phyloP scores from a whole-genome alignment of 2,113 vertebrate genomes.

The Drymodes brunneopygia region DNA sequence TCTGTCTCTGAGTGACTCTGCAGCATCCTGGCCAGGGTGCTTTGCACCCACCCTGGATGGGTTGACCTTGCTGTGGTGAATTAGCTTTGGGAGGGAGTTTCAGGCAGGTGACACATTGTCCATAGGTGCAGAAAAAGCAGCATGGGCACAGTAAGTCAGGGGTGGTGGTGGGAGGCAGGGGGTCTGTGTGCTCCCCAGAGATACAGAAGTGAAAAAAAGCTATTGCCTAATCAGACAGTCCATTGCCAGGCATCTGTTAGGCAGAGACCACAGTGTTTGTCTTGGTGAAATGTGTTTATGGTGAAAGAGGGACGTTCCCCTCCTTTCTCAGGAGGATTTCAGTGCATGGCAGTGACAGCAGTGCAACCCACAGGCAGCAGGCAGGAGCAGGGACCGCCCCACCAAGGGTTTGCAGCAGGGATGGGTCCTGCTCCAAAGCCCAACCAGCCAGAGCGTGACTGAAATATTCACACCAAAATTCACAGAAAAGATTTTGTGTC shows the following conservation, averaged over 20 bases:
- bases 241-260: background rate
- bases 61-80: background rate
- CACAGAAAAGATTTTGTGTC: background rate
- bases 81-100: background rate
- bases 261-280: background rate
- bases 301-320: background rate
- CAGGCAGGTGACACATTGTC: background rate
- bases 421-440: background rate
- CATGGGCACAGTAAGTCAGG: rapidly evolving
- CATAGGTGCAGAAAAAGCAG: background rate
- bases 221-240: background rate
- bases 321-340: background rate
- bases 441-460: background rate
- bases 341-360: background rate
- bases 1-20: background rate
- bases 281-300: background rate
- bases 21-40: background rate
- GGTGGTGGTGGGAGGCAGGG: rapidly evolving
- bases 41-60: background rate
- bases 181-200: background rate
- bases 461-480: background rate
- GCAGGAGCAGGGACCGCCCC: rapidly evolving
- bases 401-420: background rate
- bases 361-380: background rate
- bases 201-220: background rate